phyloP scores from a whole-genome alignment of 2,797 vertebrate species.

The Aulostomus chinensis region DNA sequence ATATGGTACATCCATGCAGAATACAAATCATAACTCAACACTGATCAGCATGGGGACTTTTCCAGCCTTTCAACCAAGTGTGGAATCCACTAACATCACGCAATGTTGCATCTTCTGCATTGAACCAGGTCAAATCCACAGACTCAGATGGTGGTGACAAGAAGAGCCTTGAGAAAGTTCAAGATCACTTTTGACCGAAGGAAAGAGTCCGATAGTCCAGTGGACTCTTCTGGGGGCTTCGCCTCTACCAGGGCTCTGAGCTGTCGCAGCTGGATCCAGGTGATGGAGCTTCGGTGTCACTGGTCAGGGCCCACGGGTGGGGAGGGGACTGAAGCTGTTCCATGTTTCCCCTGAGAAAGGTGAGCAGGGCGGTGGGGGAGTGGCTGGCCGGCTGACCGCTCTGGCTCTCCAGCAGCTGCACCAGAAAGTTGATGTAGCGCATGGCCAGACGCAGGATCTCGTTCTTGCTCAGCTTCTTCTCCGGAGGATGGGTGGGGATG shows the following conservation, averaged over 20 bases:
- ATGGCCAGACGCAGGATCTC: slow-evolving; percentile 96
- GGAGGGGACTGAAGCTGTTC: slow-evolving; percentile 76
- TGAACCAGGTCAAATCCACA: slow-evolving; percentile 14
- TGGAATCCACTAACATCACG: slow-evolving; percentile 38
- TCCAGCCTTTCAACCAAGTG: slow-evolving; percentile 10
- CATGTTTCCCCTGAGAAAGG: slow-evolving; percentile 81
- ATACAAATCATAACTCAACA: slow-evolving; percentile 55
- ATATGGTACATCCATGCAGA: slow-evolving; percentile 74
- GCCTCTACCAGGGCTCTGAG: slow-evolving; percentile 80
- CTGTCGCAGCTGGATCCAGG: slow-evolving; percentile 83
- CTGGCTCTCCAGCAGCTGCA: slow-evolving; percentile 91
- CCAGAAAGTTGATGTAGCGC: slow-evolving; percentile 97
- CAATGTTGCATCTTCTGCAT: slow-evolving; percentile 25
- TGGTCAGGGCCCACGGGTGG: slow-evolving; percentile 76
- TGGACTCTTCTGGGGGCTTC: background rate
- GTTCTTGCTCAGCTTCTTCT: slow-evolving; percentile 98
- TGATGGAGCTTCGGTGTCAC: slow-evolving; percentile 82
- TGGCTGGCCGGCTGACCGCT: slow-evolving; percentile 78
- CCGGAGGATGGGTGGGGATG: slow-evolving; percentile 95
- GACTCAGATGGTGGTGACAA: slow-evolving; percentile 11
- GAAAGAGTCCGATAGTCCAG: slow-evolving; percentile 18
- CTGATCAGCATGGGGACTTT: slow-evolving; percentile 14
- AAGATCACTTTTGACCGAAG: slow-evolving; percentile 21
- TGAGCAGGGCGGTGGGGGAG: slow-evolving; percentile 76
- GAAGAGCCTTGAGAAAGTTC: slow-evolving; percentile 18